These are phyloP conservation scores for Dicaeum eximium DNA, from an alignment of 2,113 vertebrate genomes.

Conservation along the genomic window DNA sequence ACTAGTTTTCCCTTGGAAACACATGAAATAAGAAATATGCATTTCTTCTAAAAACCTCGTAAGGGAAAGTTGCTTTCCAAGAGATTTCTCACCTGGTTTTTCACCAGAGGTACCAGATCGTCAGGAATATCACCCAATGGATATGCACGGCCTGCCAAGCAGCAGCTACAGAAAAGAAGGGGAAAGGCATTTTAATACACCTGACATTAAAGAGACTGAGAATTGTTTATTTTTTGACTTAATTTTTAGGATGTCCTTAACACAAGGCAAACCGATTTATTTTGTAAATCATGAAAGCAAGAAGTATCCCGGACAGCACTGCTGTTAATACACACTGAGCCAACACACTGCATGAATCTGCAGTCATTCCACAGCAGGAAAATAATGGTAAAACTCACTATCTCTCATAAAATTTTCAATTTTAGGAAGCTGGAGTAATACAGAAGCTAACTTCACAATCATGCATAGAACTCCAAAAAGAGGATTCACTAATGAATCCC, in stretches of 20 bases:
- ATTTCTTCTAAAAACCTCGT: neutral
- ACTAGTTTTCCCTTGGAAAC: neutral
- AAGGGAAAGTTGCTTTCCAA: neutral
- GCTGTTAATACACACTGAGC: neutral
- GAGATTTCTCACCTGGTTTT: constrained; percentile 86
- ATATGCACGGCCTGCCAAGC: constrained; percentile 92
- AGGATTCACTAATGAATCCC: neutral
- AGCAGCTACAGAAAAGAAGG: constrained; percentile 72
- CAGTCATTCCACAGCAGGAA: neutral
- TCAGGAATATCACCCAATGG: constrained; percentile 93
- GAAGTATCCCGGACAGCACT: neutral
- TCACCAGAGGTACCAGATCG: constrained; percentile 93
- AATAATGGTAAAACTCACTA: neutral
- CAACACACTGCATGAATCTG: neutral
- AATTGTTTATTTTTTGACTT: neutral
- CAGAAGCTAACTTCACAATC: neutral
- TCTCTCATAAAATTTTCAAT: neutral
- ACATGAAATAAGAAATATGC: neutral
- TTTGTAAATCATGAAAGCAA: neutral
- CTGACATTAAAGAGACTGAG: neutral
- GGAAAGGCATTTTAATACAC: neutral
- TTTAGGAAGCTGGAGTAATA: neutral
- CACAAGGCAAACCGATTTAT: neutral
- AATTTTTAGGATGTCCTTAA: neutral
- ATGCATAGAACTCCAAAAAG: neutral